Conservation (phyloP, 2,113 vertebrate genomes). For the Mobula hypostoma region DNA sequence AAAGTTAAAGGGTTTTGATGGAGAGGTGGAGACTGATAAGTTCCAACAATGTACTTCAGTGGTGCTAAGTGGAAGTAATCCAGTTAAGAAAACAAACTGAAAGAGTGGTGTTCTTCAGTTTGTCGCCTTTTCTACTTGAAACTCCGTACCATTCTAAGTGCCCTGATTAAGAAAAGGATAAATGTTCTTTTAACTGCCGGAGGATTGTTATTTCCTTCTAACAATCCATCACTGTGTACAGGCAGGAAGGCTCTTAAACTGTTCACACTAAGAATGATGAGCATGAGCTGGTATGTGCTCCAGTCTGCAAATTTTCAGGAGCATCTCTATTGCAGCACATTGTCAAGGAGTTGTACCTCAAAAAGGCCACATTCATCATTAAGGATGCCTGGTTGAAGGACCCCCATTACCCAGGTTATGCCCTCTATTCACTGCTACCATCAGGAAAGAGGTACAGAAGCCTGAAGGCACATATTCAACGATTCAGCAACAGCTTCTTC, state of each 20-base stretch:
- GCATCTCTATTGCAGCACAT: no score
- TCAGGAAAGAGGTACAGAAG: no score
- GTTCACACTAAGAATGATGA: background rate
- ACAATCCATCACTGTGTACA: conserved; percentile 39
- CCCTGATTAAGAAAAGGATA: conserved; percentile 40
- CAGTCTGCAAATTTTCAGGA: background rate
- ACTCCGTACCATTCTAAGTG: conserved; percentile 40
- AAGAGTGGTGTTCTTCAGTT: background rate
- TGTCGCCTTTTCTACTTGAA: background rate
- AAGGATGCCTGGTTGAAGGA: no score
- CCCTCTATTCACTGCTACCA: no score
- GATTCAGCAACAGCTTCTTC: no score
- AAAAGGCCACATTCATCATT: no score
- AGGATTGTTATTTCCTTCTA: conserved; percentile 47
- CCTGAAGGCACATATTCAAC: no score
- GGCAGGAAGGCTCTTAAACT: background rate
- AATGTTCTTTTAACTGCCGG: conserved; percentile 47
- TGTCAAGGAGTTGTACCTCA: no score
- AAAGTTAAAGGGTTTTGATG: background rate
- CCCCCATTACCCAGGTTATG: no score
- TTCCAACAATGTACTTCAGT: background rate
- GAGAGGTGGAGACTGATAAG: background rate
- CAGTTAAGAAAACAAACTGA: background rate
- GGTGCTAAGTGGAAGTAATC: background rate
- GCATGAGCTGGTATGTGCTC: background rate